These are phyloP conservation scores for Drosophila bunnanda DNA, from an alignment of 2,888 invertebrate genomes.

Conservation along the genomic window DNA sequence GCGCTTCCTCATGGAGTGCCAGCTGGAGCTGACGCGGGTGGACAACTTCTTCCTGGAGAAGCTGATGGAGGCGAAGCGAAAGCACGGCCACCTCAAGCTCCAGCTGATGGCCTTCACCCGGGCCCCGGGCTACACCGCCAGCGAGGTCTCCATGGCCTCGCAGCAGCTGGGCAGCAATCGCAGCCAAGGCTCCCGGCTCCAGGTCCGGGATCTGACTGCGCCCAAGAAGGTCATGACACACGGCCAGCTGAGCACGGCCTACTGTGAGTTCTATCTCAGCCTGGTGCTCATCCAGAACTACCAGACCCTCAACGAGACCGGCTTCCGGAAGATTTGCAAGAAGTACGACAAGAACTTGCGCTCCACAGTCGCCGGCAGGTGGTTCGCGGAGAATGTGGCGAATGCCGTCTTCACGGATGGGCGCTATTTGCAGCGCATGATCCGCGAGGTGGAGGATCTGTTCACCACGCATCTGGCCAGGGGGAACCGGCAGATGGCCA, in stretches of 20 bases:
- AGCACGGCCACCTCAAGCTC: conserved; percentile 91
- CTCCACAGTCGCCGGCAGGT: conserved; percentile 93
- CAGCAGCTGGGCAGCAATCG: neutral
- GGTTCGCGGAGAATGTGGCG: conserved; percentile 95
- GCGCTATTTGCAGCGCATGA: conserved; percentile 86
- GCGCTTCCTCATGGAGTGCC: conserved; percentile 95
- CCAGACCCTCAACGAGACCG: conserved; percentile 98
- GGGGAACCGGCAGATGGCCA: conserved; percentile 96
- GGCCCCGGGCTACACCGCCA: conserved; percentile 34
- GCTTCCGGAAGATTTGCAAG: conserved; percentile 98
- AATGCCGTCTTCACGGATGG: conserved; percentile 52
- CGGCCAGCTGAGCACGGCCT: conserved; percentile 90
- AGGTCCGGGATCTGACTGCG: neutral
- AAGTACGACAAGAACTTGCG: conserved; percentile 97
- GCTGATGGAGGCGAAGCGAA: conserved; percentile 96
- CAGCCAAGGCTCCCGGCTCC: neutral
- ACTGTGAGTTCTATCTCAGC: conserved; percentile 98
- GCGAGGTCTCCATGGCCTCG: conserved; percentile 23
- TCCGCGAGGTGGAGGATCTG: conserved; percentile 92
- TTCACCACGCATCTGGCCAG: conserved; percentile 93
- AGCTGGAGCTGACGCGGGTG: conserved; percentile 96
- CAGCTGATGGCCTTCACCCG: conserved; percentile 79
- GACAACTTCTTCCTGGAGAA: conserved; percentile 98
- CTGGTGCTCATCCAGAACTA: conserved; percentile 98
- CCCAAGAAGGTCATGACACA: conserved; percentile 53